Evolutionary conservation across 2,113 vertebrate genomes (phyloP).

Genomic region (Neogale vison): DNA sequence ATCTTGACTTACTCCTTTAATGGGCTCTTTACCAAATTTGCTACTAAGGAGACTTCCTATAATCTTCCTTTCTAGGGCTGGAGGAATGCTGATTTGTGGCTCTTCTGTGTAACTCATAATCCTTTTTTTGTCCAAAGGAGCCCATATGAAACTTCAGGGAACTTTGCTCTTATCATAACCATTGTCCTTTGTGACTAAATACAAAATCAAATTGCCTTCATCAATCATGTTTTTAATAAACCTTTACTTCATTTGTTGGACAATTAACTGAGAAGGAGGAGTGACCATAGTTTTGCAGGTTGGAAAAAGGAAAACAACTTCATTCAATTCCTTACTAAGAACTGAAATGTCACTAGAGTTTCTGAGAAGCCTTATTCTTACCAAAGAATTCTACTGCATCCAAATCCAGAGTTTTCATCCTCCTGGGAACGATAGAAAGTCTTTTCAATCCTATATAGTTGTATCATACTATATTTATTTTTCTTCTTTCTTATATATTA

Average conservation of each 20-base stretch:
- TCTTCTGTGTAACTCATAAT: not conserved
- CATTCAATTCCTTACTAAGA: not conserved
- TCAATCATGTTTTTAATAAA: slow-evolving; percentile 42
- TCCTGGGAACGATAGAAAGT: not conserved
- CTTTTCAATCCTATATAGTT: not conserved
- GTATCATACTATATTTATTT: not conserved
- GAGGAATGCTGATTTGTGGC: not conserved
- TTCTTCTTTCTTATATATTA: not conserved
- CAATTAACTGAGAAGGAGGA: slow-evolving; percentile 17
- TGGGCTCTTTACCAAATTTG: not conserved
- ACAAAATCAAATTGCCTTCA: not conserved
- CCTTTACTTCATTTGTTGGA: not conserved
- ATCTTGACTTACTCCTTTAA: not conserved
- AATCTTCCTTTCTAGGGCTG: not conserved
- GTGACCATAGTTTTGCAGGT: not conserved
- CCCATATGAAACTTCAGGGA: not conserved
- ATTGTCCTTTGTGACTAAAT: not conserved
- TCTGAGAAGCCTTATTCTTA: slow-evolving; percentile 42
- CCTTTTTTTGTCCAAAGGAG: not conserved
- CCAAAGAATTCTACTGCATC: not conserved
- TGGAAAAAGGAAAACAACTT: slow-evolving; percentile 40
- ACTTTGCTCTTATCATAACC: not conserved
- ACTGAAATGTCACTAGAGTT: slow-evolving; percentile 21
- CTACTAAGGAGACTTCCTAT: not conserved
- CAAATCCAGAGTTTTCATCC: not conserved